These are phyloP conservation scores for Galagoides demidoff DNA, from an alignment of 2,797 vertebrate genomes.

Conservation along the genomic window DNA sequence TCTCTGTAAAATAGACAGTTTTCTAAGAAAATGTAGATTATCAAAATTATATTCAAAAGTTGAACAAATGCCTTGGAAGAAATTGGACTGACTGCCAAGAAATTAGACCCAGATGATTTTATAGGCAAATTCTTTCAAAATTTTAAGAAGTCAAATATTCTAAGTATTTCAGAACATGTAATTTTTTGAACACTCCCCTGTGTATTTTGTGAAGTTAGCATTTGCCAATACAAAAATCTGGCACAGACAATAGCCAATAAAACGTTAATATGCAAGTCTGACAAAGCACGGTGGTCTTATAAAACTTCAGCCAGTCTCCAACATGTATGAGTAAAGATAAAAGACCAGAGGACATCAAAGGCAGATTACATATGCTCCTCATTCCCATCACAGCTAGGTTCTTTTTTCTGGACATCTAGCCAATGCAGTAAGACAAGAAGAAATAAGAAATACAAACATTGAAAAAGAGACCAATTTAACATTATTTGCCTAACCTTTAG, in stretches of 20 bases:
- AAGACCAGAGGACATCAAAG: not conserved
- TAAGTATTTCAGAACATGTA: not conserved
- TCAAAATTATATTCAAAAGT: constrained; percentile 46
- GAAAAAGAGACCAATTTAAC: constrained; percentile 15
- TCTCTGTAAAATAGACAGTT: constrained; percentile 46
- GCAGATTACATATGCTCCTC: not conserved
- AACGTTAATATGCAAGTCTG: not conserved
- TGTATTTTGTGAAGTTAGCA: constrained; percentile 34
- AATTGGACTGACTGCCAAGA: not conserved
- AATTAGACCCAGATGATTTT: constrained; percentile 52
- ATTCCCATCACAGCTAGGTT: not conserved
- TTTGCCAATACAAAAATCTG: not conserved
- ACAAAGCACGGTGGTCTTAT: not conserved
- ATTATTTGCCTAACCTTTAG: not conserved
- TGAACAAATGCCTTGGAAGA: constrained; percentile 15
- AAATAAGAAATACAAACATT: constrained; percentile 27
- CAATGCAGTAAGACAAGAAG: constrained; percentile 37
- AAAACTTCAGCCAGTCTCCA: not conserved
- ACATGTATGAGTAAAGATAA: not conserved
- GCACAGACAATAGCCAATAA: not conserved
- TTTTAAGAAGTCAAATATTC: constrained; percentile 3
- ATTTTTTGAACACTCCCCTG: not conserved
- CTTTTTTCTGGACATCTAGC: constrained; percentile 26
- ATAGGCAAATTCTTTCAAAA: constrained; percentile 48
- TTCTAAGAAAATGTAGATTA: constrained; percentile 41